phyloP scores from a whole-genome alignment of 2,113 vertebrate species.

The Indicator indicator region DNA sequence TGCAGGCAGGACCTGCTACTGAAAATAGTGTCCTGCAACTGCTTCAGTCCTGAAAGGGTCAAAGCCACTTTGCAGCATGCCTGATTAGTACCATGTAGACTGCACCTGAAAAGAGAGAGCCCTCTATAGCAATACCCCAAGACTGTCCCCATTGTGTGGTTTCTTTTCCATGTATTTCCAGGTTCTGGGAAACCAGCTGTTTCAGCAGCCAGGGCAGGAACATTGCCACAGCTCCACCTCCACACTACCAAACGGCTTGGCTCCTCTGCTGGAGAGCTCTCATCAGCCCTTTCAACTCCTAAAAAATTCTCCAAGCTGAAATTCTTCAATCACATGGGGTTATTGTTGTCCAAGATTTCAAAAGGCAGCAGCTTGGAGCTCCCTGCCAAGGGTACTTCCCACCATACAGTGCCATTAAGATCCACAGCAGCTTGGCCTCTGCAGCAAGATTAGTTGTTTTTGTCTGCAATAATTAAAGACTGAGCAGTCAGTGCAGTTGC shows the following conservation, averaged over 20 bases:
- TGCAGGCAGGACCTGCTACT: fast-evolving
- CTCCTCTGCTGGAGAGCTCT: not conserved
- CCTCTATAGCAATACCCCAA: not conserved
- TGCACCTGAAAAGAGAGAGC: not conserved
- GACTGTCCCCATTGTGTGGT: not conserved
- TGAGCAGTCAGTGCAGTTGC: not conserved
- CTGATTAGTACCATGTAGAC: fast-evolving
- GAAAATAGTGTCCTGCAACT: not conserved
- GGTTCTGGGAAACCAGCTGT: not conserved
- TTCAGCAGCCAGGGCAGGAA: not conserved
- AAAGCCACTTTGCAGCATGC: not conserved
- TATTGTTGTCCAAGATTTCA: not conserved
- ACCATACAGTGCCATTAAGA: slow-evolving; percentile 3
- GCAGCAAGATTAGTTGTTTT: slow-evolving; percentile 16
- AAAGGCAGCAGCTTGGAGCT: not conserved
- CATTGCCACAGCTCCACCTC: not conserved
- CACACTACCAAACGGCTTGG: not conserved
- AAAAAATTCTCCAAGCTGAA: not conserved
- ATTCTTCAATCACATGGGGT: not conserved
- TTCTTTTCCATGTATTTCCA: not conserved
- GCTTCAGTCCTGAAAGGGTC: not conserved
- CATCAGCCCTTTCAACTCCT: not conserved
- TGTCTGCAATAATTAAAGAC: slow-evolving; percentile 46
- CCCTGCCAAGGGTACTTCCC: slow-evolving; percentile 22
- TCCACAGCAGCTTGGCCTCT: not conserved